Conservation (phyloP, 2,797 vertebrate species). For the Danio aesculapii region DNA sequence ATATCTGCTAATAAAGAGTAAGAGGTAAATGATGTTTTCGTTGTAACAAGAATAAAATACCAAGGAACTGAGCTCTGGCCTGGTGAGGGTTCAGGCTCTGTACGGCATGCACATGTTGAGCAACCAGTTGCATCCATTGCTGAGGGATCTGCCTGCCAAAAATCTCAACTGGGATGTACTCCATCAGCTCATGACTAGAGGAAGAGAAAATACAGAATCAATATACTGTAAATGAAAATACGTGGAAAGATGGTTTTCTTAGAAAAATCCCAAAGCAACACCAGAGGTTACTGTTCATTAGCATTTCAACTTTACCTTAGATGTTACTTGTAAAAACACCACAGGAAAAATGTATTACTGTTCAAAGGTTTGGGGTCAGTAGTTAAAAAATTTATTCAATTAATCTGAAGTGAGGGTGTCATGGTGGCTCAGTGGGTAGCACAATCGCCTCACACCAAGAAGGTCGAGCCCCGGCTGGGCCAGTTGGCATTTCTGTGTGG, state of each 20-base stretch:
- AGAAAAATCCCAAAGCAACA: not conserved
- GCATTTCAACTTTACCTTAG: not conserved
- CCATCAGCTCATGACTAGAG: constrained; percentile 86
- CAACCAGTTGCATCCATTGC: constrained; percentile 89
- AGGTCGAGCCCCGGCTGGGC: too few species aligned
- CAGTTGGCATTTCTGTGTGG: too few species aligned
- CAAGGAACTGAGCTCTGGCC: constrained; percentile 93
- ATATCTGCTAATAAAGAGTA: not conserved
- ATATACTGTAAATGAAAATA: not conserved
- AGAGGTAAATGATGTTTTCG: not conserved
- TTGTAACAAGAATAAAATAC: constrained; percentile 72
- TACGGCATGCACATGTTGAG: constrained; percentile 89
- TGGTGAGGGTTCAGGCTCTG: constrained; percentile 91
- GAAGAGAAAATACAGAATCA: constrained; percentile 25
- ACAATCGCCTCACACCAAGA: too few species aligned
- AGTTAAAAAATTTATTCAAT: not conserved
- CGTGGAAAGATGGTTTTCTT: not conserved
- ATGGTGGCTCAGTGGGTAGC: too few species aligned
- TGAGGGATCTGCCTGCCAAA: constrained; percentile 84
- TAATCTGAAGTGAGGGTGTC: too few species aligned
- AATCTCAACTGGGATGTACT: constrained; percentile 88
- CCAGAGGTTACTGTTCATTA: not conserved
- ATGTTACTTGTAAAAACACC: not conserved
- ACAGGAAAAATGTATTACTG: not conserved
- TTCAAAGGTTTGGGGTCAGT: not conserved